Percentiles rank a stretch among this genome's conserved stretches.
Conservation (phyloP, 37 sponge, comb jelly and placozoan genomes). For the Ianthella basta region DNA sequence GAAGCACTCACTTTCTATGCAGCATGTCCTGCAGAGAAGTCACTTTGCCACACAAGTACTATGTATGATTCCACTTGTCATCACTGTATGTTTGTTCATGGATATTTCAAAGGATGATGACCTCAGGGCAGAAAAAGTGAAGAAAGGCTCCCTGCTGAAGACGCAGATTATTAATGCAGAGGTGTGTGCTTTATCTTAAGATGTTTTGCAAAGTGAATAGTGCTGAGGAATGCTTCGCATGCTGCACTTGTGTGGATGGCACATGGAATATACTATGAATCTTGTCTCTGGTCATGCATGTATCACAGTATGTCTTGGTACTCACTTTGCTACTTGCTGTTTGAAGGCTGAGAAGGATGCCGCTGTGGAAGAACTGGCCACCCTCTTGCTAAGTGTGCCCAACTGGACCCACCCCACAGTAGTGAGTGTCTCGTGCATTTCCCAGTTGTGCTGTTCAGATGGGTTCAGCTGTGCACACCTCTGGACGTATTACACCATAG, state of each 20-base stretch:
- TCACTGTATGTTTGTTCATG: too few relatives aligned
- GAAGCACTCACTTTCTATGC: too few relatives aligned
- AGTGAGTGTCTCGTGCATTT: not conserved
- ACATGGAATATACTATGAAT: too few relatives aligned
- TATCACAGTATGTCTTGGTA: not conserved
- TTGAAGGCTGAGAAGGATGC: not conserved
- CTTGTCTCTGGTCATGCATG: too few relatives aligned
- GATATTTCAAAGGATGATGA: too few relatives aligned
- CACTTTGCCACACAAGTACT: not conserved
- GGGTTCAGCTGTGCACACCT: not conserved
- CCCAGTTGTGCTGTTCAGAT: not conserved
- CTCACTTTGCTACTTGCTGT: not conserved
- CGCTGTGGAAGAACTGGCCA: not conserved
- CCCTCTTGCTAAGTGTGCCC: not conserved
- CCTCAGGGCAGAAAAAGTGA: too few relatives aligned
- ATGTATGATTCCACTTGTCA: too few relatives aligned
- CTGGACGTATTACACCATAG: slow-evolving; percentile 10
- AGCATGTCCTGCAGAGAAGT: slow-evolving; percentile 19
- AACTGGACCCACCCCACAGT: slow-evolving; percentile 19
- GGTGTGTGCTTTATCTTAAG: slow-evolving; percentile 24
- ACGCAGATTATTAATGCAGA: not conserved
- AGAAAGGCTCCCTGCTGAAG: too few relatives aligned
- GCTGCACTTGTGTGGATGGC: not conserved
- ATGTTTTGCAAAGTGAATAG: not conserved
- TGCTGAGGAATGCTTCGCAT: not conserved